Evolutionary conservation across 2,888 invertebrate genomes (phyloP), one percentile per base, ranked within the genome.

Genomic region (Acrocera orbiculus): DNA sequence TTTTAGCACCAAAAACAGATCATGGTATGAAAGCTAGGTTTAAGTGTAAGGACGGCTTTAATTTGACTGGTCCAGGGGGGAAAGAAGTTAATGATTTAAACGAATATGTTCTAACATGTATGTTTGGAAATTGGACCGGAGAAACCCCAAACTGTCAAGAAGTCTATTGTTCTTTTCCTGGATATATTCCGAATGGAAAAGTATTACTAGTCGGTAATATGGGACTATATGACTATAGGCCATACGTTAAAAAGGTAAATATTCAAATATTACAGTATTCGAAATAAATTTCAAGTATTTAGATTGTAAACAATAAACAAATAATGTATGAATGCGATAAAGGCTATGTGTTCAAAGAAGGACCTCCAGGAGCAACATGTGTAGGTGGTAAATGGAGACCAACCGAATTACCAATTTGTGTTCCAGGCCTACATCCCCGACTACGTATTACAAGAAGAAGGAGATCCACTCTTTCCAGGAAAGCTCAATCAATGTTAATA

Each of bases 241-340:
- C 86, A 0, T 95, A 95, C 54, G 92, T 95, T 0, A 76, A 76
- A 48, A 87, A 82, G 66, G 82, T 83, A 44, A 62, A 32, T 5
- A 19, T 10, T 20, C n/a, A 7, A 9, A 22, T 22, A n/a, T n/a
- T n/a, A n/a, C n/a, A n/a, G n/a, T n/a, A n/a, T n/a, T n/a, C n/a
- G n/a, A n/a, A n/a, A n/a, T n/a, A 22, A 22, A 22, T 22, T 24
- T 22, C 9, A 26, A 16, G 36, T 23, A 29, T 39, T 30, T 45
- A 63, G 69, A 71, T 78, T 16, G 73, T 77, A 2, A 89, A 90
- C 54, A 89, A 90, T 53, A 85, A 89, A 46, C 90, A 90, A 58
- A 89, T 92, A 35, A 85, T 87, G 79, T 95, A 89, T 56, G 90
- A 92, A 49, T 95, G 93, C 52, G 80, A 90, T 46, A 81, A 83